Conservation (phyloP, 2,797 vertebrate species). For the Thalassophryne amazonica region DNA sequence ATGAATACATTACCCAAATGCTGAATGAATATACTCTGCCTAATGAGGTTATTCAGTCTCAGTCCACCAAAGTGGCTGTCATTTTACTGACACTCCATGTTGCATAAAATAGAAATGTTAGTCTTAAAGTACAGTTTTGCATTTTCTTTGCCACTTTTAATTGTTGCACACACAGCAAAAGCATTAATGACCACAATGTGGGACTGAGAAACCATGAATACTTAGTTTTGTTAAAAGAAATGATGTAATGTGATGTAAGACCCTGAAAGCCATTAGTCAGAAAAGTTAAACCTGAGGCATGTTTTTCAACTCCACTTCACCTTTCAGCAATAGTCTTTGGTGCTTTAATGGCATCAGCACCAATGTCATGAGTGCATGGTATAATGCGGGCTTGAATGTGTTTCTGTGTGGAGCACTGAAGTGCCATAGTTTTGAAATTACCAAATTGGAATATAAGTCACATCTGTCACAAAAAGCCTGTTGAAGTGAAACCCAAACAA, state of each 20-base stretch:
- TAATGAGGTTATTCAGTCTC: conserved; percentile 38
- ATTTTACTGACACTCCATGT: conserved; percentile 5
- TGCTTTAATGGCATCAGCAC: neutral
- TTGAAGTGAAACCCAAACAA: no score
- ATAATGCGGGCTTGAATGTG: neutral
- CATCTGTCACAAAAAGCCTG: no score
- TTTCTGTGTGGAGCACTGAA: neutral
- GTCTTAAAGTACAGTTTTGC: conserved; percentile 24
- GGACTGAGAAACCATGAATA: conserved; percentile 57
- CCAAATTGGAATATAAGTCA: no score
- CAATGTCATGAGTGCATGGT: neutral
- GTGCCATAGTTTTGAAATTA: neutral
- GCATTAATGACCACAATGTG: conserved; percentile 47
- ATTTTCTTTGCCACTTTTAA: conserved; percentile 30
- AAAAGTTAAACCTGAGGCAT: conserved; percentile 43
- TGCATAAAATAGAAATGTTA: conserved; percentile 30
- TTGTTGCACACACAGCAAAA: conserved; percentile 35
- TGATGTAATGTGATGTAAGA: conserved; percentile 67
- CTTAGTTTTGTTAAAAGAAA: conserved; percentile 53
- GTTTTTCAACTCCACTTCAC: conserved; percentile 20
- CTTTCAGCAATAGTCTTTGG: conserved; percentile 9
- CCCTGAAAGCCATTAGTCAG: conserved; percentile 58
- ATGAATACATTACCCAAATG: conserved; percentile 29
- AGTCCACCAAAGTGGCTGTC: conserved; percentile 31
- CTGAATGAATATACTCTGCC: conserved; percentile 21